Evolutionary conservation across 2,113 vertebrate species (phyloP), one percentile per base, ranked within the genome.

Genomic region (Hirundichthys speculiger): DNA sequence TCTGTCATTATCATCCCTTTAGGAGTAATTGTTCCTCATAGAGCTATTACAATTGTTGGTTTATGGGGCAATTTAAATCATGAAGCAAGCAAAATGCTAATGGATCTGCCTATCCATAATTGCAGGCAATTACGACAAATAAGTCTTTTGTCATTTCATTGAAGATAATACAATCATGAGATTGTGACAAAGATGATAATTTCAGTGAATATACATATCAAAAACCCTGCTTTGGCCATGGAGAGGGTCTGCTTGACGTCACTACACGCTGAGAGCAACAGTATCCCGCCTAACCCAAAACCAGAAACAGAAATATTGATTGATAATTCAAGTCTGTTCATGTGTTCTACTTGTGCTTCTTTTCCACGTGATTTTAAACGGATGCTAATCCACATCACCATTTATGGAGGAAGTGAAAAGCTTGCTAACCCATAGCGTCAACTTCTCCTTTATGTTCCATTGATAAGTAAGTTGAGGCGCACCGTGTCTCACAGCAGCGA

Each of bases 71-170:
- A 83, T 83, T 75, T 50, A 65, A 80, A 87, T 75, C 66, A 76
- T 48, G 42, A 73, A 88, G 89, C 83, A 89, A 87, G 70, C 66
- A 59, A 86, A 82, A 92, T 92, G 89, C 88, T 85, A 93, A 93
- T 91, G 51, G 52, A 9, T 0, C 80, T 34, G 48, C 57, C 75
- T 64, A 69, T 51, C 73, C 46, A 14, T 87, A 91, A 93, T 91
- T 90, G 79, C 69, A 43, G 77, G 87, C 85, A 91, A 91, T 91
- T 92, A 90, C 80, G 68, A 55, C 50, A 50, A 76, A 89, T 34
- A 87, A 78, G 89, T 90, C 80, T 82, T 78, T 88, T 86, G 72
- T 83, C 50, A 68, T 84, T 43, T 90, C 89, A 90, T 88, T 82
- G 90, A 76, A 71, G 78, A 83, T 88, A 88, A 86, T 86, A 64